Percentiles rank a stretch among this genome's conserved stretches.
These are phyloP conservation scores for Polietes domitor DNA, from an alignment of 2,888 invertebrate genomes.

Conservation along the genomic window DNA sequence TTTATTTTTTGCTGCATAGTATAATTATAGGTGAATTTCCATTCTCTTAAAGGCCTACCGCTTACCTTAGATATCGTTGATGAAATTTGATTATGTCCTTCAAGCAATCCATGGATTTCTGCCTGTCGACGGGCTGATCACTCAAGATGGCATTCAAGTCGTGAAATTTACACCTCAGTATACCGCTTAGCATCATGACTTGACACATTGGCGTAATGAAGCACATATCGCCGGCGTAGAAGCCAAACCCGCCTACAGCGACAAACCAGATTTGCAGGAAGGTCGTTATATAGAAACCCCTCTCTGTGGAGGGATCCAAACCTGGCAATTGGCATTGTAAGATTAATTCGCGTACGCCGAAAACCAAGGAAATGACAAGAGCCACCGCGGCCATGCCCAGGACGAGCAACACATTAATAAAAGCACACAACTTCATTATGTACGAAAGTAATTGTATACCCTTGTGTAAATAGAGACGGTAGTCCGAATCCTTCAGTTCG, in stretches of 20 bases:
- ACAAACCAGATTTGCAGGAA: slow-evolving; percentile 71
- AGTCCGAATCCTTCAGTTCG: slow-evolving; percentile 64
- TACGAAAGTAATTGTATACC: slow-evolving; percentile 58
- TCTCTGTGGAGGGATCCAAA: neutral
- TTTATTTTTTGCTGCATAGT: no score
- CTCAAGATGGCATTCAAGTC: slow-evolving; percentile 68
- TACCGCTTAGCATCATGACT: slow-evolving; percentile 70
- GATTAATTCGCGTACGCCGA: neutral
- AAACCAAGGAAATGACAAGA: neutral
- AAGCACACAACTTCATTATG: slow-evolving; percentile 60
- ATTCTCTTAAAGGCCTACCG: no score
- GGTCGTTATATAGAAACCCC: neutral
- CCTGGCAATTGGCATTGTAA: neutral
- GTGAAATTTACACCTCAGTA: slow-evolving; percentile 69
- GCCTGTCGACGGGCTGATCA: neutral
- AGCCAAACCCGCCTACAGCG: slow-evolving; percentile 70
- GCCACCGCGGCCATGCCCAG: slow-evolving; percentile 45
- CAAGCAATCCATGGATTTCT: slow-evolving; percentile 35
- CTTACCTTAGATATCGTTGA: slow-evolving; percentile 71
- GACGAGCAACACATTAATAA: slow-evolving; percentile 42
- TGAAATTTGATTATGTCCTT: slow-evolving; percentile 71
- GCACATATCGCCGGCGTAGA: slow-evolving; percentile 72
- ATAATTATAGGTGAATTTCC: no score
- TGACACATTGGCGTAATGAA: slow-evolving; percentile 70
- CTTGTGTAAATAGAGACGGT: slow-evolving; percentile 63